Evolutionary conservation across 1,140 invertebrate species (phyloP), one percentile per base, ranked within the genome.

Genomic region (Paraescarpia echinospica): DNA sequence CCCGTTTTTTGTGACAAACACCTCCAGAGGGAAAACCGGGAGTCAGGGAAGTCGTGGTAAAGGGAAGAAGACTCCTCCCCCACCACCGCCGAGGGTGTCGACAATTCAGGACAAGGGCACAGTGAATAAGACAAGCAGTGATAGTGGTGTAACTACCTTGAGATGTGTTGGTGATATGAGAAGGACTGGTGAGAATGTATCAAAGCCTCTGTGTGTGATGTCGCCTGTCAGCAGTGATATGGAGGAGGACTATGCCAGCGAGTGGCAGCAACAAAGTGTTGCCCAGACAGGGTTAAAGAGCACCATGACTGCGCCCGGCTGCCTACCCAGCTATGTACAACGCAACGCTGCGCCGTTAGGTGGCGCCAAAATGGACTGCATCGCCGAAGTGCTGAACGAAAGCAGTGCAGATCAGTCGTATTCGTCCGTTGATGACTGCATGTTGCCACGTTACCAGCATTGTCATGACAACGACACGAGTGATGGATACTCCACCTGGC

Each of bases 41-140:
- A 77, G 59, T 77, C 18, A 77, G 59, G 4, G 59, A 22, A 77
- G 2, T 27, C 14, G 59, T 2, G 59, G 59, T 6, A 77, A 77
- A 27, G 18, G 8, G 22, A 91, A 91, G 91, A 91, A 91, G 91
- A 41, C 33, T 22, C 91, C 91, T 41, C 91, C 91, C 12, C 91
- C 91, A 18, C 89, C 89, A 6, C 89, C 89, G 4, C 89, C 34
- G 33, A 22, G 89, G 89, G 35, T 90, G 18, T 90, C 89, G 18
- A 90, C 90, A 34, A 90, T 41, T 41, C 90, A 27, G 18, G 34
- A 90, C 90, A 90, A 90, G 90, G n/a, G 90, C 0, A 90, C 33
- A 18, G 12, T 77, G 59, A 77, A 31, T 0, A 77, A 77, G 59
- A 2, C 59, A 77, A 77, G 27, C 59, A 31, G 12, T 77, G 59